Base-by-base conservation (phyloP, 2,797 vertebrate species). In the Spinibarbus caldwelli region DNA sequence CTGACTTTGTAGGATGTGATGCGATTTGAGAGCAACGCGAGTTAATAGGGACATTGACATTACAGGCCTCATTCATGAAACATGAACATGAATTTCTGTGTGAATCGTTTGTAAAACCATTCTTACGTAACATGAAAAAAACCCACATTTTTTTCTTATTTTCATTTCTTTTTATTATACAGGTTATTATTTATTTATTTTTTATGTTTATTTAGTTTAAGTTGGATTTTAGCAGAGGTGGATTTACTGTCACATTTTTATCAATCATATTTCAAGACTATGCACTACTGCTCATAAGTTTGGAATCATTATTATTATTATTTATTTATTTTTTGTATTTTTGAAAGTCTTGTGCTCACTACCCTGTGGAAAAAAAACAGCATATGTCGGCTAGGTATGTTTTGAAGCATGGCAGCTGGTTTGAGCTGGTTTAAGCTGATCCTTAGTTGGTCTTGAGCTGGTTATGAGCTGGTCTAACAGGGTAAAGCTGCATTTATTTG, bases 1-100 rank as follows among this genome's bases (percentile, higher is more conserved):
- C 21, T 45, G 68, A 49, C 12, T 47, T 85, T 68, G 78, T 57
- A 29, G 70, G 78, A 81, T 62, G 45, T 47, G 49, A 81, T 62
- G 36, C n/a, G n/a, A 72, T 80, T 85, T 64, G 17, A 68, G 64
- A 70, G 64, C 4, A 52, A 31, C 5, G 34, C 6, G 12, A 68
- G 45, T 57, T 43, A 31, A 68, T 38, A 3, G 14, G 19, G 10
- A 34, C n/a, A 23, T 14, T 45, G 9, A 21, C 12, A 38, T 78
- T 78, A 59, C 19, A 8, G 12, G 15, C 10, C 59, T 64, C 0
- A 31, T 78, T 45, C 38, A 62, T 64, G 38, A 64, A 54, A 54
- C 0, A 0, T 52, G 72, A 29, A 17, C n/a, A n/a, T 12, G 12
- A 7, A 6, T 38, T 38, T 52, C 6, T 21, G 17, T 31, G 47